These are phyloP conservation scores for Artibeus jamaicensis DNA, from an alignment of 2,797 vertebrate species.

Conservation along the genomic window DNA sequence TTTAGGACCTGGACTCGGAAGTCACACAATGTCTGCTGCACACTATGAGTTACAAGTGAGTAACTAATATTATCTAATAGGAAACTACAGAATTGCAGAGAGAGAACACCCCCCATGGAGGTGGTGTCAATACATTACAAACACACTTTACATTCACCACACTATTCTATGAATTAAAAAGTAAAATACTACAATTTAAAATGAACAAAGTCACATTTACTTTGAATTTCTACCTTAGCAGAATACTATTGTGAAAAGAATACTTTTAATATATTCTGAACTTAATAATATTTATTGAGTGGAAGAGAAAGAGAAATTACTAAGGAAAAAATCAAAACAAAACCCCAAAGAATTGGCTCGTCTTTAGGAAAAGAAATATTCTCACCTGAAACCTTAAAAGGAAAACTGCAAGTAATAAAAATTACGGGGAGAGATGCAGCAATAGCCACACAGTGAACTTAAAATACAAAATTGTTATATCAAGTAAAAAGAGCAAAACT, in stretches of 20 bases:
- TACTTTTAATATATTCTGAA: not conserved
- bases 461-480: not conserved
- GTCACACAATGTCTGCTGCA: not conserved
- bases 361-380: slow-evolving; percentile 24
- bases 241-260: not conserved
- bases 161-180: not conserved
- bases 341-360: not conserved
- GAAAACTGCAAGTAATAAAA: not conserved
- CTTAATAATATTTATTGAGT: not conserved
- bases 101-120: not conserved
- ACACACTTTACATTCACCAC: not conserved
- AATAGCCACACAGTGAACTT: not conserved
- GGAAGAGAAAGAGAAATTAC: not conserved
- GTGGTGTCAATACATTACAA: not conserved
- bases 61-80: not conserved
- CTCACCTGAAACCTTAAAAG: not conserved
- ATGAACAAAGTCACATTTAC: not conserved
- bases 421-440: not conserved
- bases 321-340: not conserved
- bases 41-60: not conserved
- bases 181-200: slow-evolving; percentile 5
- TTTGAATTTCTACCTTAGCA: not conserved
- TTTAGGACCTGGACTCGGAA: not conserved
- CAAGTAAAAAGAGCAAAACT: not conserved
- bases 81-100: not conserved